Evolutionary conservation across 2,888 invertebrate genomes (phyloP).

Genomic region (Drosophila aldrichi): DNA sequence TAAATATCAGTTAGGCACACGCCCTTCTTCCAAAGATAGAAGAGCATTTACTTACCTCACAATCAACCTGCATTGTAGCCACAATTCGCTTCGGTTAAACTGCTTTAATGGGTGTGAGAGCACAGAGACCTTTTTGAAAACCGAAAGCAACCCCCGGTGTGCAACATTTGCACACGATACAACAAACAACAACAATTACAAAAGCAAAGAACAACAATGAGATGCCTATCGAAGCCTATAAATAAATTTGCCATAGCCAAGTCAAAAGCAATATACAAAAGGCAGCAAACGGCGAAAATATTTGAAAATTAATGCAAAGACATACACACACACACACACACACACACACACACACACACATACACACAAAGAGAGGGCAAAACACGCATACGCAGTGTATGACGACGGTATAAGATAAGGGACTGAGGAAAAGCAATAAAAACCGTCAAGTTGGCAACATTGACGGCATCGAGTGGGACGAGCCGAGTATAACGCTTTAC

Average conservation of each 20-base stretch:
- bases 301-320: conserved; percentile 63
- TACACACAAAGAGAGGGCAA: conserved; percentile 18
- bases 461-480: conserved; percentile 44
- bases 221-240: conserved; percentile 65
- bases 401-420: conserved; percentile 21
- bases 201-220: conserved; percentile 46
- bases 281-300: conserved; percentile 46
- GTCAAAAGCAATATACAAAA: conserved; percentile 51
- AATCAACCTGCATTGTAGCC: background rate
- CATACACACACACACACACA: conserved; percentile 33
- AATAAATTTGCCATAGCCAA: conserved; percentile 60
- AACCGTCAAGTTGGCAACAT: conserved; percentile 60
- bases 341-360: conserved; percentile 3
- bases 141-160: conserved; percentile 24
- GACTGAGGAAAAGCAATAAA: conserved; percentile 60
- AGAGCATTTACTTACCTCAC: background rate
- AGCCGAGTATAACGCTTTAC: conserved; percentile 32
- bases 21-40: background rate
- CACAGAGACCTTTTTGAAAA: conserved; percentile 13
- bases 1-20: background rate
- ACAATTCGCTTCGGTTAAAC: conserved; percentile 18
- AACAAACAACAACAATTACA: conserved; percentile 40
- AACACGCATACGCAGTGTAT: conserved; percentile 58
- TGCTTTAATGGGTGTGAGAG: conserved; percentile 13
- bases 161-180: conserved; percentile 28